phyloP scores from a whole-genome alignment of 2,888 invertebrate genomes.

The Heliconius charithonia region DNA sequence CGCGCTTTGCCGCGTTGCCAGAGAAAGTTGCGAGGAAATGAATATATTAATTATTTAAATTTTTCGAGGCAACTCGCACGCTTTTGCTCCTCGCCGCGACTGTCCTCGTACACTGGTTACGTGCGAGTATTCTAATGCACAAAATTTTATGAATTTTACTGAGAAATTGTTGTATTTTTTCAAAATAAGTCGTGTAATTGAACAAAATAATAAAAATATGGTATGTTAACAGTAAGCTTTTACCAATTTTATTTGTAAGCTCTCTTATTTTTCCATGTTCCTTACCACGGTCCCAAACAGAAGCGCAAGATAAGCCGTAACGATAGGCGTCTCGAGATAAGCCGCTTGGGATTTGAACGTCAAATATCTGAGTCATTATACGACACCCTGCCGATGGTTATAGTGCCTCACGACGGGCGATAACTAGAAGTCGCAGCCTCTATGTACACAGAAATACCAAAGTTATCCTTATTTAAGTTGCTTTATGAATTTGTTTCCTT shows the following conservation, averaged over 20 bases:
- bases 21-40: too few relatives aligned
- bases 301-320: conserved; percentile 20
- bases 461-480: not conserved
- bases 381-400: conserved; percentile 26
- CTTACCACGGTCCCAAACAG: conserved; percentile 7
- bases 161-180: too few relatives aligned
- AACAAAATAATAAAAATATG: too few relatives aligned
- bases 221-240: too few relatives aligned
- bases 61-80: too few relatives aligned
- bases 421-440: conserved; percentile 5
- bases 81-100: too few relatives aligned
- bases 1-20: too few relatives aligned
- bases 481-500: not conserved
- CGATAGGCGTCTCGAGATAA: conserved; percentile 26
- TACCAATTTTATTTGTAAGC: not conserved
- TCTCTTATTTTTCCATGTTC: conserved; percentile 18
- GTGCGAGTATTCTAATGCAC: not conserved
- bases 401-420: conserved; percentile 9
- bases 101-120: too few relatives aligned
- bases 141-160: not conserved
- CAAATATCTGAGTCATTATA: conserved; percentile 28
- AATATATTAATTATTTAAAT: too few relatives aligned
- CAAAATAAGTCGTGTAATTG: too few relatives aligned
- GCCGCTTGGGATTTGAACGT: conserved; percentile 22
- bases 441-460: not conserved